These are phyloP conservation scores for Eurystomus glaucurus DNA, from an alignment of 2,797 vertebrate genomes.

Conservation along the genomic window DNA sequence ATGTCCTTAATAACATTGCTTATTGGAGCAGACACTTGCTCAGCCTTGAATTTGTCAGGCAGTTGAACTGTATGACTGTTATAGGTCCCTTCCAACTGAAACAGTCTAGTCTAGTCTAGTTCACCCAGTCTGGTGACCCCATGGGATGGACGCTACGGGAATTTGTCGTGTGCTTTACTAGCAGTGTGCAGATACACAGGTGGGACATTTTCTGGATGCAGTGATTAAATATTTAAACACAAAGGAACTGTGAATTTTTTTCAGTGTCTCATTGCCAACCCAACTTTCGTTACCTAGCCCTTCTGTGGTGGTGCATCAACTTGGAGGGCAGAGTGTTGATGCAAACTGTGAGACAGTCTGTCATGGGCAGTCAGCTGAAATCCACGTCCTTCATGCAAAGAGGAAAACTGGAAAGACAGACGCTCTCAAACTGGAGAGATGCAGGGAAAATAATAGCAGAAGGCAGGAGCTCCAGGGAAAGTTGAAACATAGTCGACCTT, in stretches of 20 bases:
- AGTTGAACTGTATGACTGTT: background rate
- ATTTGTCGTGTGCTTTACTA: background rate
- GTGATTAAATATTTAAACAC: background rate
- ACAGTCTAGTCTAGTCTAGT: background rate
- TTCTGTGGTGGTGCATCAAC: background rate
- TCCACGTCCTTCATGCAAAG: background rate
- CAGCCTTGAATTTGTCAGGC: background rate
- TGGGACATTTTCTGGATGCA: background rate
- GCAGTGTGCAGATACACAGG: background rate
- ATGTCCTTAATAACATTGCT: background rate
- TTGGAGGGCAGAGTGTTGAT: background rate
- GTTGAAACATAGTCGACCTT: rapidly evolving
- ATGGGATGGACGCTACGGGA: background rate
- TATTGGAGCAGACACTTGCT: background rate
- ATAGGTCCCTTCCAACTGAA: background rate
- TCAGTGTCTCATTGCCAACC: background rate
- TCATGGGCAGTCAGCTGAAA: background rate
- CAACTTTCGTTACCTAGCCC: background rate
- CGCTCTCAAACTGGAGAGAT: background rate
- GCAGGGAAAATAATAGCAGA: background rate
- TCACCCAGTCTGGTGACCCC: background rate
- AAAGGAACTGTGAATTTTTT: background rate
- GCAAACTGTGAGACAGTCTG: background rate
- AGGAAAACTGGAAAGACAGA: background rate
- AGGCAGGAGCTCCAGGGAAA: background rate